Evolutionary conservation across 1,140 invertebrate species (phyloP), one percentile per base, ranked within the genome.

Genomic region (Drosophila prosaltans): DNA sequence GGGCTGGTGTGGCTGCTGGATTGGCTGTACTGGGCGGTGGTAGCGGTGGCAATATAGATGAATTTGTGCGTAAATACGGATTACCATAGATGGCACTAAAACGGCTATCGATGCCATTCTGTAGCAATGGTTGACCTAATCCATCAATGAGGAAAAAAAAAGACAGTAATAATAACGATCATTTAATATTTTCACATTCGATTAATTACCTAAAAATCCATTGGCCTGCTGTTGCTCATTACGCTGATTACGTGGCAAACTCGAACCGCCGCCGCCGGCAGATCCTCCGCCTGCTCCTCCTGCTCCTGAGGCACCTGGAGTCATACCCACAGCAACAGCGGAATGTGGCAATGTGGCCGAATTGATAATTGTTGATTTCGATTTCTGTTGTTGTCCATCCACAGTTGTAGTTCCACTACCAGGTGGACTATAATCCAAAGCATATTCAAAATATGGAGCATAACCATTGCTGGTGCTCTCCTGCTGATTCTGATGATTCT

Each of bases 31-130:
- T 92, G n/a, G 85, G 86, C 61, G 83, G 89, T 76, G 83, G 93
- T 32, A 93, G 74, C 39, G 93, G 94, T 59, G 93, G 93, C 58
- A 94, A 84, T 48, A 93, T 93, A 36, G 93, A 89, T 73, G 90
- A 91, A 60, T 90, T 92, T 54, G 93, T 95, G 90, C 97, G 94
- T 69, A 98, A 93, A 92, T 97, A 97, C 1, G 97, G 97, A 93
- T 97, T 97, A 59, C 97, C 97, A 89, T 98, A 98, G 4, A 96
- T 96, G 26, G 97, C 97, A 24, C 96, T 97, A 88, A 97, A 98
- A 67, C 96, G 93, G 8, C 97, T 96, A 88, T 98, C 97, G 60
- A 97, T 96, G 92, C 94, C 71, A 90, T 94, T 89, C 91, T 94
- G 78, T 68, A 93, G 78, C 81, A 94, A 45, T 74, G 93, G 80